Conservation (phyloP, 2,113 vertebrate species). For the Equus quagga region DNA sequence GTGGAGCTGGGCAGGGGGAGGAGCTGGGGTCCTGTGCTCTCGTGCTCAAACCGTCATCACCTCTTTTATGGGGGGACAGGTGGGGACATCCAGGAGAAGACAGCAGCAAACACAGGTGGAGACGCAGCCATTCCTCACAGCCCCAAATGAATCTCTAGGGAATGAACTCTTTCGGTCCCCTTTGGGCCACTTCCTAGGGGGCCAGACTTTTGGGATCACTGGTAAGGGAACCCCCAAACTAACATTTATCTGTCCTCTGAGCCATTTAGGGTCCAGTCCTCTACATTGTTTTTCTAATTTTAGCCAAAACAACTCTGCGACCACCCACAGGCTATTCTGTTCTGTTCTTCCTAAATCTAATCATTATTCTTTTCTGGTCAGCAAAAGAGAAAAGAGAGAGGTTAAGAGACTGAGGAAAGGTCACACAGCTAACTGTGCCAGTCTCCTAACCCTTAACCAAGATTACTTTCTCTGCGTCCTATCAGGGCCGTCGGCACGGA, state of each 20-base stretch:
- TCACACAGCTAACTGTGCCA: background rate
- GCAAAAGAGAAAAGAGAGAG: constrained; percentile 6
- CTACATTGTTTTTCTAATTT: background rate
- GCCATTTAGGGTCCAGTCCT: background rate
- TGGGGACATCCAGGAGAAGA: background rate
- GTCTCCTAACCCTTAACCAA: background rate
- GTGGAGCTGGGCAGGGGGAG: background rate
- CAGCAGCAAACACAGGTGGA: background rate
- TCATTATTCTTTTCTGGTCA: background rate
- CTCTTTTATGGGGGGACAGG: background rate
- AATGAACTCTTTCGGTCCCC: background rate
- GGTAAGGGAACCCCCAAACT: background rate
- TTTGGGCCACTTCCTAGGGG: background rate
- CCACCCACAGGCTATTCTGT: background rate
- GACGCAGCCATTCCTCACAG: background rate
- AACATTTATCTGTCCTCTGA: background rate
- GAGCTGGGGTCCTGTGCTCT: background rate
- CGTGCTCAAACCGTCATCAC: too few species aligned
- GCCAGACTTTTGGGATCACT: background rate
- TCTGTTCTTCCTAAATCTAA: background rate
- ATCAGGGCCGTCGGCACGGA: fast-evolving
- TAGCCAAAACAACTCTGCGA: background rate
- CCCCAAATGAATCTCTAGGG: background rate
- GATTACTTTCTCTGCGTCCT: background rate
- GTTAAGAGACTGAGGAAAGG: background rate